phyloP scores from a whole-genome alignment of 2,113 vertebrate genomes.

The Lipophrys pholis region DNA sequence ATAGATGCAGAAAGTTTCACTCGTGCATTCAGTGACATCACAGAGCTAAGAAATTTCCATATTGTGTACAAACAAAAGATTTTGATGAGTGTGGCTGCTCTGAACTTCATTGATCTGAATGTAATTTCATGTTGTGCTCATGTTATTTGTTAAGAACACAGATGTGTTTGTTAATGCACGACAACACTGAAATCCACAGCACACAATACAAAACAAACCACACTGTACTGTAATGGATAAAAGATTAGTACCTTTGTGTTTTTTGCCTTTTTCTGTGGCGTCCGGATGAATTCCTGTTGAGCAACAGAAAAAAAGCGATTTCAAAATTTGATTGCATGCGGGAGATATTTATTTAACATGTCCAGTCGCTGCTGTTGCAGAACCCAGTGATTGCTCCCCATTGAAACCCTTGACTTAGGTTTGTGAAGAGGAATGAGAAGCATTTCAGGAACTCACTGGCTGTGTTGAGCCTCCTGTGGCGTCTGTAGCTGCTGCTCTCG shows the following conservation, averaged over 20 bases:
- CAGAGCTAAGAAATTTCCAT: no score
- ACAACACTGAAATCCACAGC: conserved; percentile 38
- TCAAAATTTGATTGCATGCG: conserved; percentile 12
- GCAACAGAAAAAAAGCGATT: conserved; percentile 7
- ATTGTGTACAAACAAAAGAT: no score
- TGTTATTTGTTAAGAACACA: not conserved
- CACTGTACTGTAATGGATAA: conserved; percentile 6
- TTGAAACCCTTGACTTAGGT: conserved; percentile 53
- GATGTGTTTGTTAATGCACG: conserved; percentile 5
- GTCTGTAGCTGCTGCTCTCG: conserved; percentile 80
- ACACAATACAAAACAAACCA: conserved; percentile 40
- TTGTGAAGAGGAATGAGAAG: conserved; percentile 56
- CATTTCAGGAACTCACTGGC: conserved; percentile 81
- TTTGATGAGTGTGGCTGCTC: not conserved
- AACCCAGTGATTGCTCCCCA: conserved; percentile 24
- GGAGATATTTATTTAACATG: conserved; percentile 13
- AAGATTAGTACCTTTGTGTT: conserved; percentile 80
- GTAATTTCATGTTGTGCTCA: not conserved
- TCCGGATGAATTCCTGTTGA: conserved; percentile 64
- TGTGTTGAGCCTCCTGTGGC: conserved; percentile 67
- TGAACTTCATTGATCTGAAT: not conserved
- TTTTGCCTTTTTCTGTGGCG: conserved; percentile 67
- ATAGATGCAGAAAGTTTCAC: no score
- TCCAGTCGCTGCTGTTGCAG: conserved; percentile 21
- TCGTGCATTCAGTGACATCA: no score